Conservation (phyloP, 2,888 invertebrate genomes). For the Drosophila robusta region DNA sequence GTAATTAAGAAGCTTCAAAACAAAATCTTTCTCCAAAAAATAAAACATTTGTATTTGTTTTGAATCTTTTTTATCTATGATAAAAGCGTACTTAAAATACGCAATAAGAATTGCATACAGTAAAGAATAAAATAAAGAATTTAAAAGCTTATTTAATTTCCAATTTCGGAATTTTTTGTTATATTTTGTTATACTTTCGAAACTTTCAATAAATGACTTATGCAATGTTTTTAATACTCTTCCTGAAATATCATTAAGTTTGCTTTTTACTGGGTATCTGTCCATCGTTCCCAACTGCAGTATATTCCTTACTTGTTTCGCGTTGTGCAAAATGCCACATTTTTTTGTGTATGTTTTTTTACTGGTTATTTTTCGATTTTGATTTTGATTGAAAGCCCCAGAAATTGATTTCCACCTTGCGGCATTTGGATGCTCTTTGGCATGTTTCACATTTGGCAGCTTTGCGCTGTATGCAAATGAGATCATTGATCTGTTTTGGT, state of each 20-base stretch:
- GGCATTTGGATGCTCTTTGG: constrained; percentile 70
- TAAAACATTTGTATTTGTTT: too few relatives aligned
- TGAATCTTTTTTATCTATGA: too few relatives aligned
- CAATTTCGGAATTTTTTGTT: too few relatives aligned
- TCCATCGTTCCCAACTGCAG: background rate
- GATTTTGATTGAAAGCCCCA: constrained; percentile 78
- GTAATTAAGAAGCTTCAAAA: too few relatives aligned
- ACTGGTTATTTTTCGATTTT: constrained; percentile 39
- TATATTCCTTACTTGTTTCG: constrained; percentile 12
- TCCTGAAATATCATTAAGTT: background rate
- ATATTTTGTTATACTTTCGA: background rate
- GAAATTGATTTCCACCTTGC: constrained; percentile 81
- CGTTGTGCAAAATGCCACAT: constrained; percentile 54
- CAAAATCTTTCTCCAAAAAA: too few relatives aligned
- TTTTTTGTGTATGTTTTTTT: constrained; percentile 21
- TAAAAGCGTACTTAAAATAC: too few relatives aligned
- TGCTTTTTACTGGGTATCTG: constrained; percentile 26
- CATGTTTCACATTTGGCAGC: constrained; percentile 78
- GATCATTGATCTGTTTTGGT: constrained; percentile 81
- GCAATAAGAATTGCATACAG: too few relatives aligned
- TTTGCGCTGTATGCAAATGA: constrained; percentile 76
- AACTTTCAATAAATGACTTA: background rate
- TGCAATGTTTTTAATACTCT: background rate
- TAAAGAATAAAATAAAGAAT: too few relatives aligned
- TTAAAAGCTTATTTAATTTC: too few relatives aligned